Base-by-base conservation (phyloP, 2,113 vertebrate genomes). In the Irena cyanogastra region DNA sequence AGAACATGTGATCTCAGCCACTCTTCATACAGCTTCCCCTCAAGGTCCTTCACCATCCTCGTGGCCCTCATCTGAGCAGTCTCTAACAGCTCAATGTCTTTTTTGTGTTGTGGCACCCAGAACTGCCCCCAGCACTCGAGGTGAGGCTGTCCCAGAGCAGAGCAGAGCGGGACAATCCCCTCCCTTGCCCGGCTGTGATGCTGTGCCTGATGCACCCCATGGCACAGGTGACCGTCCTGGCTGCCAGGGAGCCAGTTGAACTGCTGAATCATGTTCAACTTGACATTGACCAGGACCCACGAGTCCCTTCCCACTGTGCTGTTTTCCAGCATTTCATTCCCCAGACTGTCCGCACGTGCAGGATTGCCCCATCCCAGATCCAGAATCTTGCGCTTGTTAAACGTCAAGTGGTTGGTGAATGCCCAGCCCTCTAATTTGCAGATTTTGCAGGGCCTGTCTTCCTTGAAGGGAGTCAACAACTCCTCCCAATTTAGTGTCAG, bases 201-300 rank as follows among this genome's bases (percentile, higher is more conserved):
- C 54, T 60, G 54, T 1, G 18, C 45, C 54, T 53, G 45, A 33
- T 39, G 37, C 4, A 0, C 26, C 22, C 45, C 22, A 60, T 27
- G 45, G 12, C 45, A 60, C 0, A 1, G 3, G 1, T n/a, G 42
- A 8, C 33, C 10, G 18, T 74, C 10, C 33, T 87, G 54, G 15
- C 27, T 87, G 28, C 47, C 39, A 78, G 54, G 45, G 28, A n/a
- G n/a, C n/a, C n/a, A n/a, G n/a, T n/a, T n/a, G n/a, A 45, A 45
- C 47, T 69, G 37, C 23, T 53, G 39, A 0, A 3, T 61, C 13
- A 4, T 5, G 3, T 21, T n/a, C 56, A 39, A 0, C 28, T 28
- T 45, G 6, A 0, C 22, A 41, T 6, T 0, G 0, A 20, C 7
- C 23, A 61, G 28, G 28, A 44, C 7, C 4, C 11, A 4, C 18